These are phyloP conservation scores for Alaudala cheleensis DNA, from an alignment of 2,113 vertebrate genomes.

Conservation along the genomic window DNA sequence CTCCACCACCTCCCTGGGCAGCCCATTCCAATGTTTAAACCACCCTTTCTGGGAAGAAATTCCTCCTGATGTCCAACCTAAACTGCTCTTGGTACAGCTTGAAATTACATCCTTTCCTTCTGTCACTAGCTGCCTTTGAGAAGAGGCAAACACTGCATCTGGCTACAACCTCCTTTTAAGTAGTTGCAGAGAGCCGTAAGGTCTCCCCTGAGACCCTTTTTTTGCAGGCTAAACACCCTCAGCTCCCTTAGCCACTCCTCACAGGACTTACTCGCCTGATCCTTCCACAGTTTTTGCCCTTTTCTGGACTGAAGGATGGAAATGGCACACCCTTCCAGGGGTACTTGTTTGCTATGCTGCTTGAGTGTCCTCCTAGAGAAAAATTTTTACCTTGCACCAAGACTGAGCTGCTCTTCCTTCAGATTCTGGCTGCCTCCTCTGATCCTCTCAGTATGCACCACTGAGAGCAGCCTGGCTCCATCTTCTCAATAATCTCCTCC, in stretches of 20 bases:
- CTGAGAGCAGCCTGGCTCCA: background rate
- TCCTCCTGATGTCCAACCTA: background rate
- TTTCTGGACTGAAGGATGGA: background rate
- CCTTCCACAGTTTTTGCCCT: background rate
- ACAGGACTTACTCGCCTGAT: fast-evolving
- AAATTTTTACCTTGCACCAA: background rate
- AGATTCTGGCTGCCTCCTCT: background rate
- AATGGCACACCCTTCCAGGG: fast-evolving
- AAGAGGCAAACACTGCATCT: background rate
- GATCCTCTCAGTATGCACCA: background rate
- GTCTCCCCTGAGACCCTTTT: background rate
- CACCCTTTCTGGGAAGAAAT: background rate
- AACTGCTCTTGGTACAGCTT: background rate
- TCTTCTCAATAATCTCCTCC: background rate
- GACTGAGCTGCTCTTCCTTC: background rate
- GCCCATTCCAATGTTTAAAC: background rate
- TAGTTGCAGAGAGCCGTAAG: background rate
- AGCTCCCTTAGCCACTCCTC: background rate
- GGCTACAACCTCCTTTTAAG: background rate
- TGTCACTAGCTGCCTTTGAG: background rate
- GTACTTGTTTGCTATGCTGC: background rate
- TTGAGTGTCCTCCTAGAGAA: background rate
- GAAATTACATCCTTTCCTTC: background rate
- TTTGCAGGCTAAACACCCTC: background rate
- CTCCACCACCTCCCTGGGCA: background rate